phyloP scores from a whole-genome alignment of 2,113 vertebrate genomes.

The Rhinichthys klamathensis region DNA sequence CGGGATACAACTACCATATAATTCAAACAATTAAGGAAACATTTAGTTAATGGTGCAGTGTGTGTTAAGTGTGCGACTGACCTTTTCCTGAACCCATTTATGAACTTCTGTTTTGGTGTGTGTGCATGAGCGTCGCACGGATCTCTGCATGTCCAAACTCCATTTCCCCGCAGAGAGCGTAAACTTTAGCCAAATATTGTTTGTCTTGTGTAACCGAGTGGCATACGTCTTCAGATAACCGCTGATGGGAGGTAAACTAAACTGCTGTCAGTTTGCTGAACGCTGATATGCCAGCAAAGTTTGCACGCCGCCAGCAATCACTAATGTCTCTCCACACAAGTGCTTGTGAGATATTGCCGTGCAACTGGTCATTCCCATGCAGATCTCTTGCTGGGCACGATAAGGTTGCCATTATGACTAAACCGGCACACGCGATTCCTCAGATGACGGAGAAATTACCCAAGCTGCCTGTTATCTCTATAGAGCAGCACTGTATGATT shows the following conservation, averaged over 20 bases:
- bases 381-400: not conserved
- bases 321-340: constrained; percentile 1
- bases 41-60: constrained; percentile 57
- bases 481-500: constrained; percentile 8
- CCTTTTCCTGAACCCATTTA: constrained; percentile 62
- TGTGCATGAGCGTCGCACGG: constrained; percentile 10
- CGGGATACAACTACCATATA: constrained; percentile 54
- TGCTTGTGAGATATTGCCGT: not conserved
- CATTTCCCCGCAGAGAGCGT: not conserved
- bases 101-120: constrained; percentile 60
- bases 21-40: constrained; percentile 63
- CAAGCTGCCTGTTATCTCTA: not conserved
- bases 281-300: constrained; percentile 1
- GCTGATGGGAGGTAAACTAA: constrained; percentile 20
- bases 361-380: not conserved
- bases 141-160: not conserved
- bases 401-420: not conserved
- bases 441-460: not conserved
- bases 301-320: not conserved
- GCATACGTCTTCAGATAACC: constrained; percentile 13
- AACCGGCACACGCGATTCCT: not conserved
- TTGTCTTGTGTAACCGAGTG: constrained; percentile 27
- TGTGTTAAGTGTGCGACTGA: constrained; percentile 60
- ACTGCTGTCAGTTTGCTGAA: constrained; percentile 11
- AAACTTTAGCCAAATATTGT: constrained; percentile 35